Evolutionary conservation across 2,888 invertebrate genomes (phyloP).

Genomic region (Lathronympha strigana): DNA sequence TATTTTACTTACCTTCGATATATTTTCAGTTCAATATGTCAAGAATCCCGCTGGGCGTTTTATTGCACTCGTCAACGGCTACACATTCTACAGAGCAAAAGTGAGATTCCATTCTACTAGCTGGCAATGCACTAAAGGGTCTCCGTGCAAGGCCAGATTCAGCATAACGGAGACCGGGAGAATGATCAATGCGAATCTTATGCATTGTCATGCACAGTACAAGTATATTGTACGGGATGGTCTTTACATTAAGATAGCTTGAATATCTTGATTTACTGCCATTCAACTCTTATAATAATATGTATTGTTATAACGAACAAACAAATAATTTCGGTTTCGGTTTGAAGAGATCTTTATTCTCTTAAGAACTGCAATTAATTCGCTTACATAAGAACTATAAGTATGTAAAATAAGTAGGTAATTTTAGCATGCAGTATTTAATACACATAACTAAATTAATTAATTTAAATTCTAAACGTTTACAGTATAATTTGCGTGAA

Average conservation of each 20-base stretch:
- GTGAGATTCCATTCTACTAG: constrained; percentile 15
- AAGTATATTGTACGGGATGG: constrained; percentile 43
- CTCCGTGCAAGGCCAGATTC: constrained; percentile 51
- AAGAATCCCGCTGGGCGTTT: constrained; percentile 9
- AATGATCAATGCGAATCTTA: constrained; percentile 33
- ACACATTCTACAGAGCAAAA: constrained; percentile 51
- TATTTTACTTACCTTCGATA: neutral
- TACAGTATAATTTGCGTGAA: too few species aligned
- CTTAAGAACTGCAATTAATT: too few species aligned
- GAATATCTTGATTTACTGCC: too few species aligned
- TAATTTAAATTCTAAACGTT: too few species aligned
- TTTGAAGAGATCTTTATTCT: too few species aligned
- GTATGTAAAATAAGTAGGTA: too few species aligned
- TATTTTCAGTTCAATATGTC: constrained; percentile 27
- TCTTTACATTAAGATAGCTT: constrained; percentile 20
- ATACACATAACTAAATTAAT: too few species aligned
- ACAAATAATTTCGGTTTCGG: too few species aligned
- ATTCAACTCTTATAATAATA: too few species aligned
- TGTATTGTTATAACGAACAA: too few species aligned
- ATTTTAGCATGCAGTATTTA: too few species aligned
- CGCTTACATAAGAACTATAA: too few species aligned
- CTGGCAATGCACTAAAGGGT: constrained; percentile 18
- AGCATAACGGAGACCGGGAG: constrained; percentile 38
- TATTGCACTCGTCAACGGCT: constrained; percentile 48
- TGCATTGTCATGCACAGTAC: constrained; percentile 44